phyloP scores from a whole-genome alignment of 1,140 invertebrate species.

The Rhysida immarginata region DNA sequence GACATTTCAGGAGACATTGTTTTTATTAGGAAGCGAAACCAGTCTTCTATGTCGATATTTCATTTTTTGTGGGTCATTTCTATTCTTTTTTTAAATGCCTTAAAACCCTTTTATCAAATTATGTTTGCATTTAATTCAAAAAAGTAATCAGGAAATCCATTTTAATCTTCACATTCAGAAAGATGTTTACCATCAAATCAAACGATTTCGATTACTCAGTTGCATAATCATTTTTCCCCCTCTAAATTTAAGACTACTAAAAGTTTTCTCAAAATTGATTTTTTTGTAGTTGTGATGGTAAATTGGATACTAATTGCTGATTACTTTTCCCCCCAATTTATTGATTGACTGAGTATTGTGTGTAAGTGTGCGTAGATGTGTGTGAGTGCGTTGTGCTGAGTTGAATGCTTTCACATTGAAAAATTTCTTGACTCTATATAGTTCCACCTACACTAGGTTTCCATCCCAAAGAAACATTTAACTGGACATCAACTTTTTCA shows the following conservation, averaged over 20 bases:
- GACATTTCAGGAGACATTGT: too few species aligned
- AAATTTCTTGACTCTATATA: not conserved
- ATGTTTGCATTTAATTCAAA: too few species aligned
- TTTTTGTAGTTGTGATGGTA: not conserved
- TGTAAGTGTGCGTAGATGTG: not conserved
- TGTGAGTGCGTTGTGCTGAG: not conserved
- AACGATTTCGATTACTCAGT: not conserved
- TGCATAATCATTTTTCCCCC: not conserved
- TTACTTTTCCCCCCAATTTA: too few species aligned
- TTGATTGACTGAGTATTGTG: too few species aligned
- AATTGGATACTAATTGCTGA: too few species aligned
- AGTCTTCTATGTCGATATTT: too few species aligned
- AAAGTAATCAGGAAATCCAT: too few species aligned
- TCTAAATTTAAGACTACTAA: not conserved
- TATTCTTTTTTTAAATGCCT: too few species aligned
- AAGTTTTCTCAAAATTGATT: not conserved
- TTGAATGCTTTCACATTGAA: not conserved
- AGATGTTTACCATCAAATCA: not conserved
- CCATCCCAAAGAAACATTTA: not conserved
- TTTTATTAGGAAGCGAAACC: too few species aligned
- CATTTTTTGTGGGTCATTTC: too few species aligned
- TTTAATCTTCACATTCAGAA: too few species aligned
- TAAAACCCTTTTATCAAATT: too few species aligned
- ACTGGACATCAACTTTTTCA: not conserved
- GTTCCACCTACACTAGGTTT: not conserved